Conservation (phyloP, 2,888 invertebrate genomes). For the Campaea margaritaria region DNA sequence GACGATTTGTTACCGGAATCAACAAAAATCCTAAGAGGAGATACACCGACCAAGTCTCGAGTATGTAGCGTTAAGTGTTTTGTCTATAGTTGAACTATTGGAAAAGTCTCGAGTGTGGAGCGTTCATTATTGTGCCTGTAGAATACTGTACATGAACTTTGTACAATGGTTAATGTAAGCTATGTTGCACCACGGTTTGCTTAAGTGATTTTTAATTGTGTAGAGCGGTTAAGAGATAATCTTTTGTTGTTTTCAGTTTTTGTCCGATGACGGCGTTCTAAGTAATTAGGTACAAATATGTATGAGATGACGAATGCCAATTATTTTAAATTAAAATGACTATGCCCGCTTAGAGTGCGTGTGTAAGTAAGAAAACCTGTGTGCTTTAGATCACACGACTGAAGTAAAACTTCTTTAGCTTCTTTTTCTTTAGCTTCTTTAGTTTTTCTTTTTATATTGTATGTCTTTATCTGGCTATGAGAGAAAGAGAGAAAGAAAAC, state of each 20-base stretch:
- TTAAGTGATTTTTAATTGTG: conserved; percentile 52
- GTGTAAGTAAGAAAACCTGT: neutral
- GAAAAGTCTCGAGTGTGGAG: conserved; percentile 1
- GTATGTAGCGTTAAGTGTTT: no score
- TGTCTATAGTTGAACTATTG: no score
- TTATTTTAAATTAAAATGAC: neutral
- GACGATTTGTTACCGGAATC: no score
- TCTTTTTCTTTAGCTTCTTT: no score
- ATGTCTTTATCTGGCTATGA: no score
- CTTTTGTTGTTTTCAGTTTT: conserved; percentile 4
- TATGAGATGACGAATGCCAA: conserved; percentile 11
- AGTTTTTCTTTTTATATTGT: no score
- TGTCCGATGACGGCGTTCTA: neutral
- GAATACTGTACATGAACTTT: neutral
- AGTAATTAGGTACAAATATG: conserved; percentile 6
- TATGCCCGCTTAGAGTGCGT: neutral
- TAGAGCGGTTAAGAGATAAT: conserved; percentile 22
- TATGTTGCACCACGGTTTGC: conserved; percentile 27
- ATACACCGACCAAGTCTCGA: no score
- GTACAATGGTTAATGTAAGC: conserved; percentile 36
- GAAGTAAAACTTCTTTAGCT: no score
- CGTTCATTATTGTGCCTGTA: neutral
- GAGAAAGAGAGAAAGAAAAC: no score
- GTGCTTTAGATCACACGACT: no score
- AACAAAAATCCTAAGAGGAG: no score